Base-by-base conservation (phyloP, 2,113 vertebrate species). In the Circaetus gallicus region DNA sequence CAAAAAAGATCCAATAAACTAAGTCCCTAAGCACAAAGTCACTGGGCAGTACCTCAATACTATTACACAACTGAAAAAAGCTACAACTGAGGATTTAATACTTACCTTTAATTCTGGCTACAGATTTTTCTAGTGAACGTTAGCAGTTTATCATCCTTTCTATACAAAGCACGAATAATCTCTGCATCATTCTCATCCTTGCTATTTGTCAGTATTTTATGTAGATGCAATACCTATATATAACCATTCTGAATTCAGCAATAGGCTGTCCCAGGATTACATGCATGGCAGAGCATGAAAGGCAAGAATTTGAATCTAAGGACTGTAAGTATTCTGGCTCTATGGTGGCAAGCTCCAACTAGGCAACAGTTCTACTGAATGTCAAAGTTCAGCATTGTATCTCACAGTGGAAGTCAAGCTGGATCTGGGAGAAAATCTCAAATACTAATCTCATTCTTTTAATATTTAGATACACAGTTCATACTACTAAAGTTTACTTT, bases 371-470 rank as follows among this genome's bases (percentile, higher is more conserved):
- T 61, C 34, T 43, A 59, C 2, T 7, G 0, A 55, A 43, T 8
- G 13, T 29, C 45, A 45, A 19, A 65, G 12, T 53, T 69, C 61
- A 59, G 19, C 21, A 56, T 5, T 76, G 25, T 22, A 21, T 31
- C 67, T 73, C 24, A 71, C 5, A 32, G 13, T 12, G 8, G 34
- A 93, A 55, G 10, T 34, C 18, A 76, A 82, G 7, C 5, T 47
- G 40, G 4, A 80, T 31, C 10, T 3, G 0, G 2, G 8, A 89
- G 7, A 66, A 74, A 84, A 47, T 2, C 6, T 40, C 11, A 4
- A 52, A 61, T 3, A 43, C 5, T n/a, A 32, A 7, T n/a, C 19
- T 55, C 25, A 24, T 50, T 50, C 24, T 28, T 82, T 20, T n/a
- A 90, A 26, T 42, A 84, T 38, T 89, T 45, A 62, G 19, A 92